Percentiles rank a stretch among this genome's conserved stretches.
Conservation (phyloP, 2,113 vertebrate genomes). For the Paracanthobrama guichenoti region DNA sequence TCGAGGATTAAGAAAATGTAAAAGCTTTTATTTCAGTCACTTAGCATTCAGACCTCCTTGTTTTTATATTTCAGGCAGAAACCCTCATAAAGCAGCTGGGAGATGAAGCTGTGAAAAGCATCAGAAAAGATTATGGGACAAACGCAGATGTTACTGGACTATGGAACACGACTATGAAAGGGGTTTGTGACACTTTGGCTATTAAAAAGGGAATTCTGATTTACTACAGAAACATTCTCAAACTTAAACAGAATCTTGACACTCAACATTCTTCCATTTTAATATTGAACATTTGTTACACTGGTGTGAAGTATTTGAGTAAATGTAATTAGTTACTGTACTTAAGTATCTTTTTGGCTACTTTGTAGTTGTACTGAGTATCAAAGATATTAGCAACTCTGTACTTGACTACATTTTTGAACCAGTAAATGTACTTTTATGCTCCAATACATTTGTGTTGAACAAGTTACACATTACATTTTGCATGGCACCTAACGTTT, state of each 20-base stretch:
- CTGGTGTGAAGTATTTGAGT: background rate
- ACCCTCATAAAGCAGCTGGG: constrained; percentile 68
- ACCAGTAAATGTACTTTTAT: too few species aligned
- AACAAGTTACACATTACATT: too few species aligned
- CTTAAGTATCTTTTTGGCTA: too few species aligned
- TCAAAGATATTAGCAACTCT: too few species aligned
- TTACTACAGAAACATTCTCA: background rate
- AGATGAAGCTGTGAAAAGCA: constrained; percentile 54
- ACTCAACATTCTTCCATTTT: background rate
- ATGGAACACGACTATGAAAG: constrained; percentile 76
- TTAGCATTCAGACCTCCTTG: background rate
- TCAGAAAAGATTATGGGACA: constrained; percentile 69
- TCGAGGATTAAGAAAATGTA: too few species aligned
- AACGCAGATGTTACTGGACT: constrained; percentile 69
- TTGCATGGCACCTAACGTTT: too few species aligned
- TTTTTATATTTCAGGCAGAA: constrained; percentile 65
- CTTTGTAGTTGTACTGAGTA: too few species aligned
- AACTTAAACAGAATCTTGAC: background rate
- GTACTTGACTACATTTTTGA: too few species aligned
- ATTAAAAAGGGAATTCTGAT: too few species aligned
- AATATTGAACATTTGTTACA: background rate
- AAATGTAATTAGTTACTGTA: too few species aligned
- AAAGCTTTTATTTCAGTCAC: too few species aligned
- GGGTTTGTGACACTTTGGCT: constrained; percentile 59
- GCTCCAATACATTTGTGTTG: too few species aligned